These are phyloP conservation scores for Nothoprocta perdicaria DNA, from an alignment of 2,113 vertebrate species.

Conservation along the genomic window DNA sequence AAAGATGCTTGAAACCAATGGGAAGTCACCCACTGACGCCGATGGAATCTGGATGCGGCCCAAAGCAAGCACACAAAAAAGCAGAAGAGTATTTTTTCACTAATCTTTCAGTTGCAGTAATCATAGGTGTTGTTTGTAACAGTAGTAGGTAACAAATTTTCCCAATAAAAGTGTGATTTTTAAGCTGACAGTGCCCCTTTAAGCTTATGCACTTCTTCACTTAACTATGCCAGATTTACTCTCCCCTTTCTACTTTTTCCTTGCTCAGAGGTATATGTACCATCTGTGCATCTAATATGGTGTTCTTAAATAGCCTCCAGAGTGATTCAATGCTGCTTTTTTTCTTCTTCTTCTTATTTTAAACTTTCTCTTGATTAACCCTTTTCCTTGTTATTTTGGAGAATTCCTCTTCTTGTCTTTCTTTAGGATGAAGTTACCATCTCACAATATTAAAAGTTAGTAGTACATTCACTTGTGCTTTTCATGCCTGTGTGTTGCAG, in stretches of 20 bases:
- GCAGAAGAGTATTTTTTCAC: not conserved
- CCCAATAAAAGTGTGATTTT: constrained; percentile 69
- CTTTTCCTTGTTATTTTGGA: constrained; percentile 47
- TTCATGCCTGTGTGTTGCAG: not conserved
- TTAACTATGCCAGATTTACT: constrained; percentile 82
- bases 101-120: constrained; percentile 41
- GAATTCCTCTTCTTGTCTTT: not conserved
- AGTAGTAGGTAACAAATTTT: constrained; percentile 67
- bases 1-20: not conserved
- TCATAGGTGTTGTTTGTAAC: constrained; percentile 63
- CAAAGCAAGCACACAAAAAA: constrained; percentile 42
- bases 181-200: constrained; percentile 76
- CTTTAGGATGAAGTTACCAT: not conserved
- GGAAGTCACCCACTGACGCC: not conserved
- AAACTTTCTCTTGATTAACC: constrained; percentile 37
- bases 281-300: constrained; percentile 76
- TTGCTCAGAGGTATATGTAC: constrained; percentile 76
- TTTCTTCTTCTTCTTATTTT: not conserved
- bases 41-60: not conserved
- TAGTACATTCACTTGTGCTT: not conserved
- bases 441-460: not conserved
- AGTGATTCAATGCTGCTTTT: constrained; percentile 45
- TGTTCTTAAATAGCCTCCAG: constrained; percentile 69
- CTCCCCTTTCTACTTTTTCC: constrained; percentile 74
- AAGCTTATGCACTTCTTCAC: constrained; percentile 77